These are phyloP conservation scores for Chironomus riparius DNA, from an alignment of 2,888 invertebrate genomes.

Conservation along the genomic window DNA sequence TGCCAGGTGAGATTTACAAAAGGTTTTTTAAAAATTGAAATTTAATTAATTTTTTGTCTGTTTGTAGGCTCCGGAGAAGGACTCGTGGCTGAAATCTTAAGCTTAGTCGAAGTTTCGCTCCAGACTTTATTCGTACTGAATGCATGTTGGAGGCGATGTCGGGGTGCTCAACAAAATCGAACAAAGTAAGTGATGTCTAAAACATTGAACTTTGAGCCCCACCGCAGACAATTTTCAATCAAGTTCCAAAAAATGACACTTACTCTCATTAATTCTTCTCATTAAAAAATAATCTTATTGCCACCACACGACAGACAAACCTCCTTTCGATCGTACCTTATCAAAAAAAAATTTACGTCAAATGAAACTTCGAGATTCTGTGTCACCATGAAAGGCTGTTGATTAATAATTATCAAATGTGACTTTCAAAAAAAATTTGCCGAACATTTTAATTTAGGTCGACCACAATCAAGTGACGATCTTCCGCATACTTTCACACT, in stretches of 20 bases:
- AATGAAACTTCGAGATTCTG: too few species aligned
- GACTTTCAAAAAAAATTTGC: not conserved
- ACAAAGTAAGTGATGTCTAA: constrained; percentile 7
- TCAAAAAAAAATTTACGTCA: too few species aligned
- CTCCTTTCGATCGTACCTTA: too few species aligned
- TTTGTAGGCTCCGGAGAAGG: constrained; percentile 48
- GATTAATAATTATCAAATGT: not conserved
- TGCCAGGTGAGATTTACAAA: constrained; percentile 30
- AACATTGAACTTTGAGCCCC: too few species aligned
- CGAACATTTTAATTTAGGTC: constrained; percentile 28
- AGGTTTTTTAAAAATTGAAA: too few species aligned
- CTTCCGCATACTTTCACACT: too few species aligned
- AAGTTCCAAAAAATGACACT: too few species aligned
- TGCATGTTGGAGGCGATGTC: constrained; percentile 65
- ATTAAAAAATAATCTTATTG: too few species aligned
- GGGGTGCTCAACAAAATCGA: constrained; percentile 39
- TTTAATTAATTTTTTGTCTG: not conserved
- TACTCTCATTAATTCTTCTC: too few species aligned
- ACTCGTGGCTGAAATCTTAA: constrained; percentile 63
- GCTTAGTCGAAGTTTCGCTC: constrained; percentile 66
- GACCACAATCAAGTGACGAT: too few species aligned
- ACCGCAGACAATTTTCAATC: too few species aligned
- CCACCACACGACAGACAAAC: too few species aligned
- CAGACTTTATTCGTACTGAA: constrained; percentile 72
- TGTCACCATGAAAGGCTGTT: not conserved